Evolutionary conservation across 2,797 vertebrate species (phyloP).

Genomic region (Siniperca obscura): DNA sequence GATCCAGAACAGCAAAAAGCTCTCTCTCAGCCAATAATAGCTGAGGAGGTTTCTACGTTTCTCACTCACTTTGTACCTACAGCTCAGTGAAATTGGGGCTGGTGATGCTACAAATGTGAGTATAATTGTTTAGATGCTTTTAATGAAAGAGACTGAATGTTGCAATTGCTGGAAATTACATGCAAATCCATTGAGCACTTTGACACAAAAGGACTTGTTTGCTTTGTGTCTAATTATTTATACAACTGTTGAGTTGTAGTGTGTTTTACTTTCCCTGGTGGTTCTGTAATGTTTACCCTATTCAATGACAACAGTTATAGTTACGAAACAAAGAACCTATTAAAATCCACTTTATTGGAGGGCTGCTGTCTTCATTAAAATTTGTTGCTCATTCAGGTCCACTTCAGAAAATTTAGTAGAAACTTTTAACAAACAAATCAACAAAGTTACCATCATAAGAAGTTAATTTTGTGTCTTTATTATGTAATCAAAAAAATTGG

Average conservation of each 20-base stretch:
- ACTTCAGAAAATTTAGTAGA: neutral
- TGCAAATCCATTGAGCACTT: conserved; percentile 18
- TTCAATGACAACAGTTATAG: conserved; percentile 9
- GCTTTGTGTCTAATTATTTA: conserved; percentile 31
- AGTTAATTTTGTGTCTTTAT: no score
- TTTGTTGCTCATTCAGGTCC: conserved; percentile 17
- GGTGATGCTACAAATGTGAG: neutral
- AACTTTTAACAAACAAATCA: conserved; percentile 6
- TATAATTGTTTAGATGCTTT: neutral
- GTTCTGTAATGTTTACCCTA: conserved; percentile 27
- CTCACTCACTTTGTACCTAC: conserved; percentile 27
- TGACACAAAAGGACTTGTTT: conserved; percentile 10
- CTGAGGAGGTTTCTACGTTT: conserved; percentile 28
- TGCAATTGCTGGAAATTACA: conserved; percentile 7
- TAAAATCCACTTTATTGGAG: conserved; percentile 24
- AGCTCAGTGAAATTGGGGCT: neutral
- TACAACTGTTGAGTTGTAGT: no score
- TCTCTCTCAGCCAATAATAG: conserved; percentile 44
- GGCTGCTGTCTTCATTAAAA: conserved; percentile 5
- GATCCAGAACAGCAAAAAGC: conserved; percentile 55
- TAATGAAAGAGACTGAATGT: conserved; percentile 13
- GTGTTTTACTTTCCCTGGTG: neutral
- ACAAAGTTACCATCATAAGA: neutral
- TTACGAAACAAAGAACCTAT: conserved; percentile 15
- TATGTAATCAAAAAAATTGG: no score